Evolutionary conservation across 2,888 invertebrate genomes (phyloP).

Genomic region (Gymnoscelis rufifasciata): DNA sequence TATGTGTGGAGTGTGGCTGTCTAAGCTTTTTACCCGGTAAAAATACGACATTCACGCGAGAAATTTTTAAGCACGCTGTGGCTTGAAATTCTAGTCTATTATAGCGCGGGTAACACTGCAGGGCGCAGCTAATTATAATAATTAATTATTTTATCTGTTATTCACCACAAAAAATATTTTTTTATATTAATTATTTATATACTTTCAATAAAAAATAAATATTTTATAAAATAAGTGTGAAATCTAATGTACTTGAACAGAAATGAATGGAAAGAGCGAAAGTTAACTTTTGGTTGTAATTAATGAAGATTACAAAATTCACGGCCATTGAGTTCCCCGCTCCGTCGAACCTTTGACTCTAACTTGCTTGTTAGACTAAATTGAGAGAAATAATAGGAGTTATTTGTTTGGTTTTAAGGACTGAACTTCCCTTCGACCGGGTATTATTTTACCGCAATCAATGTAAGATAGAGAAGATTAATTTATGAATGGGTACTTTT

Average conservation of each 20-base stretch:
- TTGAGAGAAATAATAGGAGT: conserved; percentile 77
- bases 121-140: too few species aligned
- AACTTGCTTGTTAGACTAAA: conserved; percentile 75
- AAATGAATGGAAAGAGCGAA: conserved; percentile 53
- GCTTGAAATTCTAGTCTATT: too few species aligned
- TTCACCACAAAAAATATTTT: too few species aligned
- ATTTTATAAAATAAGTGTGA: conserved; percentile 19
- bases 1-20: too few species aligned
- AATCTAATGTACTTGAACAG: conserved; percentile 52
- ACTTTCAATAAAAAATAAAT: background rate
- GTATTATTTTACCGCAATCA: conserved; percentile 55
- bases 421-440: conserved; percentile 48
- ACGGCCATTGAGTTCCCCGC: conserved; percentile 75
- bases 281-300: conserved; percentile 70
- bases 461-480: conserved; percentile 29
- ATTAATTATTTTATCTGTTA: too few species aligned
- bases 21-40: too few species aligned
- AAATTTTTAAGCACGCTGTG: too few species aligned
- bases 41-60: too few species aligned
- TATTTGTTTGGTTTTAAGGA: conserved; percentile 75
- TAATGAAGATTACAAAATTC: conserved; percentile 78
- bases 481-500: too few species aligned
- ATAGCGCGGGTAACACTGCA: too few species aligned
- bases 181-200: too few species aligned
- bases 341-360: conserved; percentile 73